Evolutionary conservation across 2,797 vertebrate genomes (phyloP), one percentile per base, ranked within the genome.

Genomic region (Coilia nasus): DNA sequence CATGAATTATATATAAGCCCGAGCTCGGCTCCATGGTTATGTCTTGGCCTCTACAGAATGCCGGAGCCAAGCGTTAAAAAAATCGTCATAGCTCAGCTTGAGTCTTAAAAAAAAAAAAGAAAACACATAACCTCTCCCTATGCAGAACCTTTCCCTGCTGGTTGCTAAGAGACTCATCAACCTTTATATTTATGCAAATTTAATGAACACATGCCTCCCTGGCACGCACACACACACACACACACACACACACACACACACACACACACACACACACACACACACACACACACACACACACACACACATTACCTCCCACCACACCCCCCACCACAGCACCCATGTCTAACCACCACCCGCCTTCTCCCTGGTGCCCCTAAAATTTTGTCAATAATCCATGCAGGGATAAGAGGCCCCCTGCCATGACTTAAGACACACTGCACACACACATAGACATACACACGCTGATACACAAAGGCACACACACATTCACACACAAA

Each of bases 161-260:
- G 64, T 71, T 71, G 64, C 64, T 71, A 71, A 25, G 64, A 71
- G 64, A 71, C 64, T 25, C 12, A 17, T 71, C 64, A 71, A 71
- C 64, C 64, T 25, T 71, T 71, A 31, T 71, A 71, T 71, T 71
- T 71, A 31, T 71, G 64, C 28, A 71, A 31, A 71, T 71, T 71
- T 71, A 71, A 71, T 35, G 64, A 71, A 71, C 64, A 71, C 9
- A 71, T 71, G 64, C 64, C 64, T 25, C 64, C 64, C 28, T 9
- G 7, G 0, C 21, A 47, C 10, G 46, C 46, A 47, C 46, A 47
- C 10, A 47, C 46, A 47, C 46, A 47, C 46, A 47, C 46, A 47
- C 46, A 47, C 46, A 47, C 46, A 47, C 46, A 4, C 46, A 4
- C 3, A 3, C 46, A 47, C 46, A 47, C 46, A 47, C 46, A 47